Conservation (phyloP, 2,888 invertebrate genomes). For the Pachymerium ferrugineum region DNA sequence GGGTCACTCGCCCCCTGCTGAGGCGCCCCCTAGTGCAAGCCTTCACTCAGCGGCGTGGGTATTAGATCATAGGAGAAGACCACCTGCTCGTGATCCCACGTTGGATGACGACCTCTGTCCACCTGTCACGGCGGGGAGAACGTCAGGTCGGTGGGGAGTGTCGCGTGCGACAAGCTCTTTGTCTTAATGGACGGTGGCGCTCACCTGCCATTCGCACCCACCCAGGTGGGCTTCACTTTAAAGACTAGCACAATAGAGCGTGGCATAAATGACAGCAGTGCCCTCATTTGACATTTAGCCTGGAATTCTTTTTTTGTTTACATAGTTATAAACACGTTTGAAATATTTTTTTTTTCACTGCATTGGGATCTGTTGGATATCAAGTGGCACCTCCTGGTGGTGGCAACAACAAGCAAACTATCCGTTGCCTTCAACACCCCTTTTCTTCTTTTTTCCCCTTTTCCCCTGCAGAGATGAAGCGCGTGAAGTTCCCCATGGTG, state of each 20-base stretch:
- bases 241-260: neutral
- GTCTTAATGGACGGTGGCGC: conserved; percentile 11
- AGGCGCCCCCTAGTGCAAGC: neutral
- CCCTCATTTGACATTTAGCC: neutral
- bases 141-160: neutral
- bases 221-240: conserved; percentile 1
- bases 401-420: conserved; percentile 7
- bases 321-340: too few relatives aligned
- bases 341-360: neutral
- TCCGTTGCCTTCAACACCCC: neutral
- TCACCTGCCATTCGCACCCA: neutral
- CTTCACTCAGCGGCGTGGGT: neutral
- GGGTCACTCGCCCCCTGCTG: neutral
- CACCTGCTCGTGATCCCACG: neutral
- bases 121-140: neutral
- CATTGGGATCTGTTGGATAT: neutral
- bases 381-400: neutral
- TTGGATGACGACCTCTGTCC: conserved; percentile 9
- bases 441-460: neutral
- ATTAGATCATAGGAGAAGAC: neutral
- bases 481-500: neutral
- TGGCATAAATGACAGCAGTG: neutral
- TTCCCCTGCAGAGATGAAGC: neutral
- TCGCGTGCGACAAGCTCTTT: neutral
- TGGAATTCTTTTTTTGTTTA: neutral